Percentiles rank a stretch among this genome's conserved stretches.
phyloP scores from a whole-genome alignment of 1,140 invertebrate genomes.

The Calephelis nemesis region DNA sequence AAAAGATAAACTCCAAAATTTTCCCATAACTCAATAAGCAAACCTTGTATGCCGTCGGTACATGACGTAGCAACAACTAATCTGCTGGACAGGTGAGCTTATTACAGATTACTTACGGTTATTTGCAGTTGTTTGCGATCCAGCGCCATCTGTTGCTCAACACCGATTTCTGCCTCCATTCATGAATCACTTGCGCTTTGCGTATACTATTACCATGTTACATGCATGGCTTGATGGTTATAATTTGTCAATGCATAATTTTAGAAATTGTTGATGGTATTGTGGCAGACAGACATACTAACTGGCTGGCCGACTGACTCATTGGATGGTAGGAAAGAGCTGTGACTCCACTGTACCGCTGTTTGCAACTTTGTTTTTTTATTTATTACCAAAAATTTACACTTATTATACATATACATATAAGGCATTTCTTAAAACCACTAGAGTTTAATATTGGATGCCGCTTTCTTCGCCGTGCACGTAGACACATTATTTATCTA shows the following conservation, averaged over 20 bases:
- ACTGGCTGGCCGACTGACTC: too few relatives aligned
- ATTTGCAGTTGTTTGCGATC: slow-evolving; percentile 36
- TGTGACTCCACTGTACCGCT: too few relatives aligned
- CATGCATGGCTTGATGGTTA: slow-evolving; percentile 27
- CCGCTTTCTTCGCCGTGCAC: too few relatives aligned
- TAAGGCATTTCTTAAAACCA: too few relatives aligned
- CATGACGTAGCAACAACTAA: slow-evolving; percentile 11
- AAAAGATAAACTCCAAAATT: background rate
- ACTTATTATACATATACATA: too few relatives aligned
- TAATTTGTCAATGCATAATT: background rate
- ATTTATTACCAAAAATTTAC: too few relatives aligned
- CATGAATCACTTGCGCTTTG: slow-evolving; percentile 43
- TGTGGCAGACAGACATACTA: background rate
- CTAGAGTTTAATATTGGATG: too few relatives aligned
- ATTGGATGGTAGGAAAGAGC: too few relatives aligned
- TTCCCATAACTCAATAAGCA: background rate
- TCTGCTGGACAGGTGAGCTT: slow-evolving; percentile 50
- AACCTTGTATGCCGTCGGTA: background rate
- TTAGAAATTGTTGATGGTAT: background rate
- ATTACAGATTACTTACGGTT: slow-evolving; percentile 59
- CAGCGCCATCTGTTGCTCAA: slow-evolving; percentile 55
- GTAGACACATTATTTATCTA: too few relatives aligned
- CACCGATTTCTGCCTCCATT: slow-evolving; percentile 47
- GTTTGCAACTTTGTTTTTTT: too few relatives aligned
- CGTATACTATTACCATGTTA: slow-evolving; percentile 37